Percentiles rank a stretch among this genome's conserved stretches.
These are phyloP conservation scores for Acanthurus tractus DNA, from an alignment of 2,797 vertebrate genomes.

Conservation along the genomic window DNA sequence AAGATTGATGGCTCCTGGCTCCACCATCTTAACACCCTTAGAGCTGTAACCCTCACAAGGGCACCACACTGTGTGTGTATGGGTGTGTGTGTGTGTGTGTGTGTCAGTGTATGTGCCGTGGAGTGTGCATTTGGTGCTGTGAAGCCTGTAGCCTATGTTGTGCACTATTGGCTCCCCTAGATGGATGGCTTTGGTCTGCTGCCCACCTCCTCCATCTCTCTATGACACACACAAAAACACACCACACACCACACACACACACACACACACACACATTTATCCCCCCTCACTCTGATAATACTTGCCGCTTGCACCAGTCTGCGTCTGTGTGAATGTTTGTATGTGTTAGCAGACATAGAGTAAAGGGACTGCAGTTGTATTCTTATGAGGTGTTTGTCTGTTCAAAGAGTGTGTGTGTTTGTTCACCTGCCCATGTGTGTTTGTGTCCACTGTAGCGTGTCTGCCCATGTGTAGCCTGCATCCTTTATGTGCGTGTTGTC, in stretches of 20 bases:
- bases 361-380: constrained; percentile 23
- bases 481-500: constrained; percentile 54
- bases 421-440: constrained; percentile 50
- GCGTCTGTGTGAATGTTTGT: constrained; percentile 19
- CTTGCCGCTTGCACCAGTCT: constrained; percentile 49
- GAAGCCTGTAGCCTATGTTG: constrained; percentile 70
- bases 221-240: constrained; percentile 42
- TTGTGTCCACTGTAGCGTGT: constrained; percentile 43
- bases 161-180: constrained; percentile 77
- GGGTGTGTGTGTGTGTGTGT: constrained; percentile 42
- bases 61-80: constrained; percentile 56
- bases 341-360: constrained; percentile 49
- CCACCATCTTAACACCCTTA: constrained; percentile 72
- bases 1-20: constrained; percentile 80
- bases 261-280: constrained; percentile 40
- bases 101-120: constrained; percentile 13
- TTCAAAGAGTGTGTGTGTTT: constrained; percentile 21
- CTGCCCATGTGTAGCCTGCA: constrained; percentile 28
- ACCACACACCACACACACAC: too few species aligned
- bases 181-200: constrained; percentile 79
- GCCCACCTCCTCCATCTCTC: constrained; percentile 73
- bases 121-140: constrained; percentile 55
- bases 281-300: constrained; percentile 46
- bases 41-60: constrained; percentile 69
- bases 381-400: constrained; percentile 31